Percentiles rank a stretch among this genome's conserved stretches.
phyloP scores from a whole-genome alignment of 2,113 vertebrate genomes.

The Aphyosemion australe region DNA sequence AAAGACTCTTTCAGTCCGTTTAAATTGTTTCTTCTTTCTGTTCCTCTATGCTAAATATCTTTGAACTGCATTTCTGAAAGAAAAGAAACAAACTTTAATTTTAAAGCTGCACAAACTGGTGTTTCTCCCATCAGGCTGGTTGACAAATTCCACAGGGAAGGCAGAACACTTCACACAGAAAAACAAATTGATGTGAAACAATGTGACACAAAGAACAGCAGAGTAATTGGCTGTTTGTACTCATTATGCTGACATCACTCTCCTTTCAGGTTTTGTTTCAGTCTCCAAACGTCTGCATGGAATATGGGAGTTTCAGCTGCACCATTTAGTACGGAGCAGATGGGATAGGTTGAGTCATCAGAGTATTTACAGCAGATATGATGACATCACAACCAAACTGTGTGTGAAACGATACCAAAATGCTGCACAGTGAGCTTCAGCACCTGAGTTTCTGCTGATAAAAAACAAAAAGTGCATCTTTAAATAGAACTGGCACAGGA shows the following conservation, averaged over 20 bases:
- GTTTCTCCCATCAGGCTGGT: not conserved
- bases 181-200: not conserved
- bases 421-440: not conserved
- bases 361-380: not conserved
- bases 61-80: not conserved
- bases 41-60: not conserved
- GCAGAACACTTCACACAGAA: not conserved
- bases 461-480: not conserved
- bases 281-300: not conserved
- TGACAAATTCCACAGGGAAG: not conserved
- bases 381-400: not conserved
- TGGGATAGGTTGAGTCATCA: no score
- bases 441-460: not conserved
- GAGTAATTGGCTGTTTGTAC: not conserved
- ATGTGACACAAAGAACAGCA: not conserved
- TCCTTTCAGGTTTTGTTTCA: not conserved
- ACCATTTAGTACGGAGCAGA: not conserved
- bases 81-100: not conserved
- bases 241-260: not conserved
- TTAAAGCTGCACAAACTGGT: not conserved
- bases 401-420: not conserved
- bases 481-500: not conserved
- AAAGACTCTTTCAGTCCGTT: not conserved
- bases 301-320: not conserved
- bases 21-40: not conserved